Evolutionary conservation across 2,797 vertebrate species (phyloP), one percentile per base, ranked within the genome.

Genomic region (Anomalospiza imberbis): DNA sequence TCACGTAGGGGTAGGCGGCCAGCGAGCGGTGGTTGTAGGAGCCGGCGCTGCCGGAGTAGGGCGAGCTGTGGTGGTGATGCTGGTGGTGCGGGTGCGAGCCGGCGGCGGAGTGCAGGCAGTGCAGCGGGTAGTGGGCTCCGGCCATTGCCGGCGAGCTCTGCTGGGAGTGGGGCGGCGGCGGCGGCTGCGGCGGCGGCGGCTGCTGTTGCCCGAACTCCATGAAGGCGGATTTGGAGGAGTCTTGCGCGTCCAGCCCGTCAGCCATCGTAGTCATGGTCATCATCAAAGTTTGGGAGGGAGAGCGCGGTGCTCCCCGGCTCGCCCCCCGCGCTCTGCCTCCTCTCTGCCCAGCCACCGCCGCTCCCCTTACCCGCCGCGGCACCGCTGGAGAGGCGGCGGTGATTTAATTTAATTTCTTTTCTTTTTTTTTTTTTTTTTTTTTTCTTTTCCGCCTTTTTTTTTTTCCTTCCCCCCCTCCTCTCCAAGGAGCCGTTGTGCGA

Each of bases 201-300:
- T 97, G 97, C 93, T 98, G 98, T 97, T 99, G 99, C 98, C 99
- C 99, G 98, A 99, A 99, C 99, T 99, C 99, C 99, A 99, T 99
- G 99, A 99, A 99, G 97, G 99, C 99, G 96, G 99, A 99, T 98
- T 99, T 99, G 98, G 99, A 99, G 97, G 99, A 99, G 99, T 99
- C 99, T 98, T 99, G 99, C 98, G 99, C 98, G 98, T 99, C 99
- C 98, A 99, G 98, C 98, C 99, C 99, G 98, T 99, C 99, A 99
- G 99, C 99, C 99, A 99, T 99, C 98, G 99, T 98, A 98, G 99
- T 99, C 99, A 99, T 99, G 99, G 99, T 99, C 99, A 99, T 99
- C 99, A 99, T 99, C 99, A 99, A 99, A 99, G 98, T 99, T 98
- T 99, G 98, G 99, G 98, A 97, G 97, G 96, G 97, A 97, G 97